Conservation (phyloP, 92 coral and sea anemone genomes). For the Plumapathes pennacea region DNA sequence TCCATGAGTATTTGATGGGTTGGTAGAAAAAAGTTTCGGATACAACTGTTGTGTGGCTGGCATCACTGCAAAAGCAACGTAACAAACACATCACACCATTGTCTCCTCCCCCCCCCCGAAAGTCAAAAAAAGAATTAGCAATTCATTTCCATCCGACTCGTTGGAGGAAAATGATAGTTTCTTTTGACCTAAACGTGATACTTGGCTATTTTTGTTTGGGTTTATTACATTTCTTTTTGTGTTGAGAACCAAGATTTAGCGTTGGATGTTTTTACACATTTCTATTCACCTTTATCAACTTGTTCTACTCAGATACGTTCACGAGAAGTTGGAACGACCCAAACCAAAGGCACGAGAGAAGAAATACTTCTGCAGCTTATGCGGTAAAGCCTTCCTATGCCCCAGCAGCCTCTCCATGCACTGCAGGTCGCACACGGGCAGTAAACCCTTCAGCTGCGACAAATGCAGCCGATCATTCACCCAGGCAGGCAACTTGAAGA, state of each 20-base stretch:
- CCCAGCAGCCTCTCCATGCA: slow-evolving; percentile 91
- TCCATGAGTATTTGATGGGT: no score
- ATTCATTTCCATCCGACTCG: no score
- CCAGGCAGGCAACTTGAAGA: slow-evolving; percentile 80
- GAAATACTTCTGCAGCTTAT: slow-evolving; percentile 75
- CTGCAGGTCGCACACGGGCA: slow-evolving; percentile 76
- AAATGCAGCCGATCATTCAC: slow-evolving; percentile 65
- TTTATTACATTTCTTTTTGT: no score
- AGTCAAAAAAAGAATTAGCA: no score
- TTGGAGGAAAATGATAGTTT: no score
- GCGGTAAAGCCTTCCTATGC: slow-evolving; percentile 84
- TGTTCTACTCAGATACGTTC: slow-evolving; percentile 53
- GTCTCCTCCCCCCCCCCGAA: no score
- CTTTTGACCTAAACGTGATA: no score
- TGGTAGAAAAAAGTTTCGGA: no score
- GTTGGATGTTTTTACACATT: neutral
- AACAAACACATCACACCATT: no score
- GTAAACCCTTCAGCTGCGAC: slow-evolving; percentile 68
- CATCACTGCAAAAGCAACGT: no score
- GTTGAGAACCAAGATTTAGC: neutral
- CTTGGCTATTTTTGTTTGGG: no score
- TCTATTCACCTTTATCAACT: neutral
- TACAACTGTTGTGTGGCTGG: no score
- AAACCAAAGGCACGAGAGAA: slow-evolving; percentile 76
- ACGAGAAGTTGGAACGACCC: slow-evolving; percentile 73